A percentile compares a stretch with the other conserved stretches of the same genome.
Conservation (phyloP, 1,140 invertebrate genomes). For the Cotesia typhae region DNA sequence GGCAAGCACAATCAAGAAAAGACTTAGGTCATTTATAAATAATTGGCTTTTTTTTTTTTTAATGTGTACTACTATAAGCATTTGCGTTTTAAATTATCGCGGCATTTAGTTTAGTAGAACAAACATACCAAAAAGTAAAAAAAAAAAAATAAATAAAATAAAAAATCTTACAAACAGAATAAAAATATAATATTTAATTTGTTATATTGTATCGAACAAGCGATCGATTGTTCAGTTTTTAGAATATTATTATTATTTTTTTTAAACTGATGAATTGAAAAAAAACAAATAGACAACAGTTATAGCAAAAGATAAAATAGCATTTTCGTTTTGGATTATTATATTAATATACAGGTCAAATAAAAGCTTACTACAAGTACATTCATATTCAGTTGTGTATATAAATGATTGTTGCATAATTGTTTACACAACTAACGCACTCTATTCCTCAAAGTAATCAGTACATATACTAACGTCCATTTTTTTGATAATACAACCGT, state of each 20-base stretch:
- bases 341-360: too few species aligned
- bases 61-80: slow-evolving; percentile 11
- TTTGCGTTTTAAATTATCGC: slow-evolving; percentile 10
- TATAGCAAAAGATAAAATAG: slow-evolving; percentile 52
- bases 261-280: not conserved
- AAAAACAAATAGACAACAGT: not conserved
- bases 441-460: too few species aligned
- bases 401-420: slow-evolving; percentile 4
- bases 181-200: slow-evolving; percentile 7
- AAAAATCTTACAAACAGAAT: not conserved
- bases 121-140: slow-evolving; percentile 20
- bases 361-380: slow-evolving; percentile 21
- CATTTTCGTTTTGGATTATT: slow-evolving; percentile 43
- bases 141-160: slow-evolving; percentile 1
- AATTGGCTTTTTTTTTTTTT: slow-evolving; percentile 7
- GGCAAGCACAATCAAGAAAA: slow-evolving; percentile 61
- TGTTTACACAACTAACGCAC: slow-evolving; percentile 8
- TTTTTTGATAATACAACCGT: too few species aligned
- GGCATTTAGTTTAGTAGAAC: slow-evolving; percentile 5
- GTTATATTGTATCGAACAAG: slow-evolving; percentile 2
- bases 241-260: slow-evolving; percentile 7
- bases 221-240: slow-evolving; percentile 35
- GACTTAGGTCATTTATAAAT: slow-evolving; percentile 48
- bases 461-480: too few species aligned
- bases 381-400: slow-evolving; percentile 39